Evolutionary conservation across 2,113 vertebrate species (phyloP).

Genomic region (Myxocyprinus asiaticus): DNA sequence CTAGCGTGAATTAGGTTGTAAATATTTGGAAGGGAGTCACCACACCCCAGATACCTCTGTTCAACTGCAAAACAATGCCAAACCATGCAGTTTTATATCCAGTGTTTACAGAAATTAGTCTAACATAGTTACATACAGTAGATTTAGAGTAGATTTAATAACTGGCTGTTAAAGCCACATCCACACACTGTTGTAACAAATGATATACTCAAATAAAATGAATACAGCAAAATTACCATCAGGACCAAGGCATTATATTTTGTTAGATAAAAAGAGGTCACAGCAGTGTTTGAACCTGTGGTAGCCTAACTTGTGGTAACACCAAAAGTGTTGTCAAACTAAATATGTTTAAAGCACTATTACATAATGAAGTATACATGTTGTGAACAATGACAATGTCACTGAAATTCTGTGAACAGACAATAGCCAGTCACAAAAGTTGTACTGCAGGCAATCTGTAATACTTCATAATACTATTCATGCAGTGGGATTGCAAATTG

Average conservation of each 20-base stretch:
- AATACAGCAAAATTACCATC: neutral
- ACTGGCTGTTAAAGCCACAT: neutral
- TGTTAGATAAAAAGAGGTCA: neutral
- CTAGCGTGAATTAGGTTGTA: too few relatives aligned
- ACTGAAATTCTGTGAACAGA: neutral
- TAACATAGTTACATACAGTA: neutral
- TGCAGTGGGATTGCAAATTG: neutral
- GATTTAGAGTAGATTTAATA: constrained; percentile 2
- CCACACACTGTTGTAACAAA: neutral
- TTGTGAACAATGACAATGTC: constrained; percentile 11
- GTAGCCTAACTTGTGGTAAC: neutral
- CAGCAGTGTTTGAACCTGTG: neutral
- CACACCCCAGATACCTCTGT: too few relatives aligned
- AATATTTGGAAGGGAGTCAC: too few relatives aligned
- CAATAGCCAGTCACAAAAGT: neutral
- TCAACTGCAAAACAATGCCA: neutral
- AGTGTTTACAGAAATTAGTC: neutral
- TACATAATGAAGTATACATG: constrained; percentile 15
- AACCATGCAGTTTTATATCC: too few relatives aligned
- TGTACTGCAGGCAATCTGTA: neutral
- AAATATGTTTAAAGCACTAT: constrained; percentile 8
- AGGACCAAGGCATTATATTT: constrained; percentile 16
- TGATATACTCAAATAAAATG: neutral
- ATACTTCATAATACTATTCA: constrained; percentile 37
- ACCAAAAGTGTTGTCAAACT: neutral